These are phyloP conservation scores for Andrena chrysosceles DNA, from an alignment of 2,888 invertebrate species.

Conservation along the genomic window DNA sequence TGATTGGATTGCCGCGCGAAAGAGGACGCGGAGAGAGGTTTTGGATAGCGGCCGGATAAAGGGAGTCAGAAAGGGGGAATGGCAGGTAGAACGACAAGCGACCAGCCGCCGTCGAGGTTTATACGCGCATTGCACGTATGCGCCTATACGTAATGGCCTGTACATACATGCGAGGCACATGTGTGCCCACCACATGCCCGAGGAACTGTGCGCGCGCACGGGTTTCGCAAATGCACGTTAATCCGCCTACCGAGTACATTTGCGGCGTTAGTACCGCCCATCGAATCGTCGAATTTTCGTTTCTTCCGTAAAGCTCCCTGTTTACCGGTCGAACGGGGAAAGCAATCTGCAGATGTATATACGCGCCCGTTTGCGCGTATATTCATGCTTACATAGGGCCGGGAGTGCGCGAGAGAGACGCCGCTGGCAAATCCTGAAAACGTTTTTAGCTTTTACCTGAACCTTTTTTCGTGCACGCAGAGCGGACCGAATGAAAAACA, in stretches of 20 bases:
- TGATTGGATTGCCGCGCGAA: slow-evolving; percentile 79
- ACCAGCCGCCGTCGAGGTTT: slow-evolving; percentile 67
- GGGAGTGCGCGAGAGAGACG: slow-evolving; percentile 29
- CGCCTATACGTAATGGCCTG: not conserved
- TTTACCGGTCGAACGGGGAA: slow-evolving; percentile 66
- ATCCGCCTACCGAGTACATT: slow-evolving; percentile 78
- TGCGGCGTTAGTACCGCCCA: slow-evolving; percentile 73
- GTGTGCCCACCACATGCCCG: slow-evolving; percentile 14
- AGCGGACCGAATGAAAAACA: slow-evolving; percentile 28
- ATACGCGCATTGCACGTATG: slow-evolving; percentile 11
- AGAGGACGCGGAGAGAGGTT: slow-evolving; percentile 60
- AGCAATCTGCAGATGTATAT: slow-evolving; percentile 52
- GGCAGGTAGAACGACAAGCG: slow-evolving; percentile 56
- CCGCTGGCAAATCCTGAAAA: slow-evolving; percentile 59
- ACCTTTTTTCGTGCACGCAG: slow-evolving; percentile 35
- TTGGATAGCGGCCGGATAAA: slow-evolving; percentile 54
- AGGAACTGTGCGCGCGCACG: slow-evolving; percentile 44
- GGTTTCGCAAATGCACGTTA: slow-evolving; percentile 79
- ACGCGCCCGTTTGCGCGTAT: slow-evolving; percentile 10
- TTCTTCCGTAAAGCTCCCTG: slow-evolving; percentile 67
- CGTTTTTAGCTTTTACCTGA: slow-evolving; percentile 65
- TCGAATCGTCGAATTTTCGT: slow-evolving; percentile 75
- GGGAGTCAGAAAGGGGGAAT: slow-evolving; percentile 51
- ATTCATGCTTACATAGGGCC: slow-evolving; percentile 11
- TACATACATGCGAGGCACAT: not conserved